Conservation (phyloP, 1,140 invertebrate species). For the Drosophila tani region DNA sequence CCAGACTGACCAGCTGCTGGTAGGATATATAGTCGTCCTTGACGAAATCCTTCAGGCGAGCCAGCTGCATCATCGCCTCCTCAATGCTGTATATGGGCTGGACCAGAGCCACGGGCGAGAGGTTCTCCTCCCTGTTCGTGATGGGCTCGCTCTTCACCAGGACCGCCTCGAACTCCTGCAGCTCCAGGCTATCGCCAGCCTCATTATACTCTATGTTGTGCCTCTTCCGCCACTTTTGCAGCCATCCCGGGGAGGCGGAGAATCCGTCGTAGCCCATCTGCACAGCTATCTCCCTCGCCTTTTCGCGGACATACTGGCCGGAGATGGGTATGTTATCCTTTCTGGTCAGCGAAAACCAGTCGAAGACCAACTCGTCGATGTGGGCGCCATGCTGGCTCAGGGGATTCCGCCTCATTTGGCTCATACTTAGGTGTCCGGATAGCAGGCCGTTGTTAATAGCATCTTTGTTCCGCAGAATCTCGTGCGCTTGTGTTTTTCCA, state of each 20-base stretch:
- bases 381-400: conserved; percentile 26
- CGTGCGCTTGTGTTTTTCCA: conserved; percentile 33
- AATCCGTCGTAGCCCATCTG: conserved; percentile 15
- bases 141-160: conserved; percentile 35
- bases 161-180: conserved; percentile 16
- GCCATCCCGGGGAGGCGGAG: conserved; percentile 26
- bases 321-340: conserved; percentile 7
- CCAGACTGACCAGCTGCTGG: conserved; percentile 30
- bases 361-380: conserved; percentile 30
- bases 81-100: conserved; percentile 17
- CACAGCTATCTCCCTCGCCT: conserved; percentile 22
- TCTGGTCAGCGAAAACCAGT: conserved; percentile 21
- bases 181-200: conserved; percentile 1
- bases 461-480: conserved; percentile 32
- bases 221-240: conserved; percentile 39
- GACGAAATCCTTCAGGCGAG: conserved; percentile 28
- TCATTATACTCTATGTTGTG: conserved; percentile 24
- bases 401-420: conserved; percentile 17
- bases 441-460: conserved; percentile 1
- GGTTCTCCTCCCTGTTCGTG: conserved; percentile 14
- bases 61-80: conserved; percentile 37
- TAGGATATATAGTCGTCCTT: conserved; percentile 39
- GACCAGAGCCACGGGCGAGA: background rate
- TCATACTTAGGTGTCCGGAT: conserved; percentile 17
- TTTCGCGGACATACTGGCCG: conserved; percentile 23